phyloP scores from a whole-genome alignment of 2,888 invertebrate genomes.

The Platycnemis pennipes region DNA sequence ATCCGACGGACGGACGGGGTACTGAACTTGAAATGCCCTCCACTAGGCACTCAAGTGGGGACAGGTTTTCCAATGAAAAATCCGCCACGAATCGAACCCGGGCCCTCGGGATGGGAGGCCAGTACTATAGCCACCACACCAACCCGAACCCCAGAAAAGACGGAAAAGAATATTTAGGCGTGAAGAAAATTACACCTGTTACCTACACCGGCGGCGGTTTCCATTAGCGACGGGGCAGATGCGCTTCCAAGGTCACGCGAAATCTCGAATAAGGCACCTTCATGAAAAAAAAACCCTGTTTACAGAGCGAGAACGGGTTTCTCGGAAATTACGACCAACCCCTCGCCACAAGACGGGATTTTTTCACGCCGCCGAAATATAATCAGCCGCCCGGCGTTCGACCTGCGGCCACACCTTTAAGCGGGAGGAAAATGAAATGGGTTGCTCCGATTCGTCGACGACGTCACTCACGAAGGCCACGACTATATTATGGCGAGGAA shows the following conservation, averaged over 20 bases:
- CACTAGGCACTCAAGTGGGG: too few species aligned
- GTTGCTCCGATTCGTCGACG: not conserved
- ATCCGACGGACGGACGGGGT: too few species aligned
- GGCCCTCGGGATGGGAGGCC: too few species aligned
- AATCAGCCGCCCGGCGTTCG: not conserved
- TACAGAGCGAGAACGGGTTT: not conserved
- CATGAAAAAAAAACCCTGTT: not conserved
- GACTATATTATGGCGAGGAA: not conserved
- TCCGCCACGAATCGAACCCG: too few species aligned
- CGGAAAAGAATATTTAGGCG: too few species aligned
- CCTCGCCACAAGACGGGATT: not conserved
- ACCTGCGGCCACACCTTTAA: not conserved
- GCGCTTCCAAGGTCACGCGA: not conserved
- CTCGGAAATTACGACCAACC: not conserved
- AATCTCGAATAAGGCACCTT: not conserved
- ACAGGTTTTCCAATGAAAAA: too few species aligned
- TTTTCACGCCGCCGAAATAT: conserved; percentile 9
- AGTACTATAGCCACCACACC: too few species aligned
- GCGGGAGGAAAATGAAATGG: not conserved
- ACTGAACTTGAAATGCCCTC: too few species aligned
- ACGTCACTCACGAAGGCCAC: not conserved
- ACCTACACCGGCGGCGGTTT: not conserved
- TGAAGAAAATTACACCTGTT: too few species aligned
- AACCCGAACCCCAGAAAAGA: too few species aligned
- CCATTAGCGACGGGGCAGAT: not conserved